Conservation (phyloP, 2,113 vertebrate genomes). For the Galeopterus variegatus region DNA sequence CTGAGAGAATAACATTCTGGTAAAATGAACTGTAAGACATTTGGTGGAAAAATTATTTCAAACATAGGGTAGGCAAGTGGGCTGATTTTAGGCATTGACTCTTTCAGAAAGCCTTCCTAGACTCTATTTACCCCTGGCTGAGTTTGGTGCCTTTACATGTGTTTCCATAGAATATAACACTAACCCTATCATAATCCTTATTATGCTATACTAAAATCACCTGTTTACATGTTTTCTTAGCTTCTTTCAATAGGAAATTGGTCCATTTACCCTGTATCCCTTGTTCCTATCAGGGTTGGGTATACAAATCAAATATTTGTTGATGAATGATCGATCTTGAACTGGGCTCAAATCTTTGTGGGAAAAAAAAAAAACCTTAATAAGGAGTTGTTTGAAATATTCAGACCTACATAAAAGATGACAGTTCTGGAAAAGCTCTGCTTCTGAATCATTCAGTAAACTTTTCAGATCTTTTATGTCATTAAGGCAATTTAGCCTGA, state of each 20-base stretch:
- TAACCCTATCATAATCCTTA: neutral
- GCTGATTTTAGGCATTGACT: neutral
- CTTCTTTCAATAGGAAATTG: neutral
- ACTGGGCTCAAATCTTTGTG: neutral
- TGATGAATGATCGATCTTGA: constrained; percentile 7
- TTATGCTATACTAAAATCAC: neutral
- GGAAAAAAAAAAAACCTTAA: neutral
- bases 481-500: neutral
- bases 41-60: neutral
- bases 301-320: neutral
- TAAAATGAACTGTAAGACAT: neutral
- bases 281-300: neutral
- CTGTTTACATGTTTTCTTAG: neutral
- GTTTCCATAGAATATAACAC: neutral
- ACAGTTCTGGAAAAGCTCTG: neutral
- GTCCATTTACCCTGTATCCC: neutral
- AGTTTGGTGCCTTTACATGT: neutral
- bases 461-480: neutral
- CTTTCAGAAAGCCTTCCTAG: neutral
- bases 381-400: neutral
- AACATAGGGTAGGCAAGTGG: neutral
- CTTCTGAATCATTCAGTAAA: constrained; percentile 33
- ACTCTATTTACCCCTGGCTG: neutral
- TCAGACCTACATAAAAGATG: neutral
- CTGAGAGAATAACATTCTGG: neutral